A percentile compares a stretch with the other conserved stretches of the same genome.
These are phyloP conservation scores for Spodoptera exigua DNA, from an alignment of 2,888 invertebrate species.

Conservation along the genomic window DNA sequence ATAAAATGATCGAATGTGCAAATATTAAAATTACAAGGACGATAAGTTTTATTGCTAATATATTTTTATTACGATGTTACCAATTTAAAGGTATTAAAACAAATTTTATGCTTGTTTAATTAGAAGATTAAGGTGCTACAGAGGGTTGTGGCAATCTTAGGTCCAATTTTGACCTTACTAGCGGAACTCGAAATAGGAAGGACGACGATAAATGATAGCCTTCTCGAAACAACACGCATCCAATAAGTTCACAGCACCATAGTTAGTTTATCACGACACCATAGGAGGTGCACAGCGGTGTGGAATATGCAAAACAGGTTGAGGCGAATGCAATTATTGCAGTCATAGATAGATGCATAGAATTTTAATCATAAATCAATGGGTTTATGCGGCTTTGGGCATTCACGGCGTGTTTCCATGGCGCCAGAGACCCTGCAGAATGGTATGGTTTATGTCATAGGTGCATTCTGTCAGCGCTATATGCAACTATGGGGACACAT, in stretches of 20 bases:
- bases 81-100: constrained; percentile 6
- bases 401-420: constrained; percentile 64
- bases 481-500: constrained; percentile 42
- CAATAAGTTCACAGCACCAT: constrained; percentile 48
- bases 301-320: constrained; percentile 60
- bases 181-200: constrained; percentile 34
- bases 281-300: constrained; percentile 53
- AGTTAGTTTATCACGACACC: constrained; percentile 61
- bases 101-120: too few species aligned
- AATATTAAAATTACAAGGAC: constrained; percentile 22
- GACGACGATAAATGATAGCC: constrained; percentile 55
- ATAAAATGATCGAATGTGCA: constrained; percentile 20
- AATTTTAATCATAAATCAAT: constrained; percentile 78
- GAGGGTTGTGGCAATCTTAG: constrained; percentile 1
- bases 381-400: constrained; percentile 65
- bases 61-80: constrained; percentile 22
- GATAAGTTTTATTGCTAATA: constrained; percentile 23
- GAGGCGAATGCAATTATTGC: constrained; percentile 74
- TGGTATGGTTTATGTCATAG: constrained; percentile 38
- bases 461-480: constrained; percentile 54
- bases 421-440: constrained; percentile 56
- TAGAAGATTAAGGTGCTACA: not conserved
- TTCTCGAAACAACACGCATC: constrained; percentile 41
- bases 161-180: constrained; percentile 30
- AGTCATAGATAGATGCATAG: constrained; percentile 71